Evolutionary conservation across 2,888 invertebrate genomes (phyloP), one percentile per base, ranked within the genome.

Genomic region (Apotomis turbidana): DNA sequence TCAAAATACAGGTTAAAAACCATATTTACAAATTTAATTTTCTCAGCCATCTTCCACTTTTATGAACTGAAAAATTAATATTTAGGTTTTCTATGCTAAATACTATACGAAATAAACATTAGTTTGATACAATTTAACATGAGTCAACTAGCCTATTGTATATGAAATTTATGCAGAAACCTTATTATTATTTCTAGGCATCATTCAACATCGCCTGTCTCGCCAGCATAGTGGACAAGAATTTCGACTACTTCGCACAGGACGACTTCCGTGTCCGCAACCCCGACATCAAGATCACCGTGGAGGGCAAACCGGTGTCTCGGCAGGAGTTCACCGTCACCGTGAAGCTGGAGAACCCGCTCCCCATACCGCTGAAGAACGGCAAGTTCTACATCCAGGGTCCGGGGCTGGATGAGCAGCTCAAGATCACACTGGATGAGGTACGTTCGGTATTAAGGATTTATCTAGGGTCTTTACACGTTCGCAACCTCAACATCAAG

Each of bases 191-290:
- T 55, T 62, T n/a, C 58, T 68, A 90, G 94, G 95, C 96, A 62
- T 96, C 97, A 0, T 98, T 98, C 87, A 97, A 97, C 82, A 96
- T 98, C 66, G 95, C 97, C 3, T 97, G 97, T 77, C 87, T 98
- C 70, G 97, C 96, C 0, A 95, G 95, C 1, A 97, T 98, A 41
- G 95, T 95, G 60, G 96, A 97, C 71, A 97, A 96, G 0, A 95
- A 97, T 71, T 98, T 95, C 84, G 98, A 98, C 81, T 98, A 97
- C 85, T 97, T 96, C 83, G 97, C 97, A 0, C 97, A 97, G 90
- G 97, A 98, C 79, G 97, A 98, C 89, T 98, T 98, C 85, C 94
- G 97, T 78, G 96, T 98, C 4, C 94, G 97, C 44, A 98, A 98
- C 81, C 98, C 98, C 0, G 97, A 98, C 81, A 97, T 98, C 71